Conservation (phyloP, 2,888 invertebrate species). For the Cosmia trapezina region DNA sequence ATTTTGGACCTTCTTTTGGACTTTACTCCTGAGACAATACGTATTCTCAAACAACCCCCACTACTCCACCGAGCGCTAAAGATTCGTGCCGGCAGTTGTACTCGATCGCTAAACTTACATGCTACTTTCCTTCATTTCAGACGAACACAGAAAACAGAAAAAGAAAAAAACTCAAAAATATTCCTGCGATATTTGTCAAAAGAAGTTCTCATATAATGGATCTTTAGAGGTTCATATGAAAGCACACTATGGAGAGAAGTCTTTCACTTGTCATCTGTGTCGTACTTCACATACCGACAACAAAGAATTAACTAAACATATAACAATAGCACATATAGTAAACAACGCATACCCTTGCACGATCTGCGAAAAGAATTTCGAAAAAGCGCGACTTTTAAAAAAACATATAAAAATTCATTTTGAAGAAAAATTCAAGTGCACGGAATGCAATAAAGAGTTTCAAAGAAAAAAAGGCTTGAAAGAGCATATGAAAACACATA, state of each 20-base stretch:
- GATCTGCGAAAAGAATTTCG: conserved; percentile 75
- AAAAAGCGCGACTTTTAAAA: conserved; percentile 77
- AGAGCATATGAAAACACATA: conserved; percentile 84
- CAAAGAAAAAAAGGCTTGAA: conserved; percentile 82
- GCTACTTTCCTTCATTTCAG: conserved; percentile 43
- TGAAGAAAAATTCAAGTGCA: conserved; percentile 80
- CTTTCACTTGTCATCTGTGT: conserved; percentile 78
- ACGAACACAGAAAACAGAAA: conserved; percentile 36
- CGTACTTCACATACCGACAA: conserved; percentile 75
- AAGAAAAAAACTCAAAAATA: conserved; percentile 59
- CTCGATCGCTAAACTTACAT: neutral
- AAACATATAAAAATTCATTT: conserved; percentile 80
- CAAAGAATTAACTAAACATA: conserved; percentile 81
- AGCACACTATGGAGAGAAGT: conserved; percentile 77
- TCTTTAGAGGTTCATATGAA: conserved; percentile 76
- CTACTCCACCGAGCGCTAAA: too few species aligned
- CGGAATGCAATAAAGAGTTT: conserved; percentile 79
- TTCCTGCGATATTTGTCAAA: conserved; percentile 69
- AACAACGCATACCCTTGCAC: conserved; percentile 77
- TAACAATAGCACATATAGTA: conserved; percentile 71
- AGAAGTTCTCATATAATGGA: conserved; percentile 74
- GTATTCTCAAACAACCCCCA: too few species aligned
- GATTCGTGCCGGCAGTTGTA: too few species aligned
- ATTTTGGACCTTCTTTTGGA: too few species aligned
- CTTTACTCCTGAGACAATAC: too few species aligned